Conservation (phyloP, 2,113 vertebrate species). For the Aegithalos caudatus region DNA sequence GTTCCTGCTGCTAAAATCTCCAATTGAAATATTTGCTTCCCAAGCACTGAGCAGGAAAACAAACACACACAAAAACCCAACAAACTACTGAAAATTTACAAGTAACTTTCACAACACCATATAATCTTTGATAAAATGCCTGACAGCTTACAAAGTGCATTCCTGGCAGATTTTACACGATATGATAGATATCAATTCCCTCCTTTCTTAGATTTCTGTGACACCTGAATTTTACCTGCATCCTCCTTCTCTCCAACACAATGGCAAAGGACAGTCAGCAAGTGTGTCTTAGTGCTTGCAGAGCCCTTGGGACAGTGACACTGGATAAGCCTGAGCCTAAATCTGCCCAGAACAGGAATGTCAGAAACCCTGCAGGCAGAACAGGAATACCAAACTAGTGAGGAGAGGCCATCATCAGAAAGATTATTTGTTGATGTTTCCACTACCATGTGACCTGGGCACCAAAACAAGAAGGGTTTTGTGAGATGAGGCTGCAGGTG, state of each 20-base stretch:
- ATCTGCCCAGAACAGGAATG: background rate
- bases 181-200: background rate
- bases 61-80: background rate
- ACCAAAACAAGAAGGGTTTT: background rate
- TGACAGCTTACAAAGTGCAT: background rate
- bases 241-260: background rate
- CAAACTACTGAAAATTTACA: background rate
- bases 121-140: background rate
- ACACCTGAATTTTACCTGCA: background rate
- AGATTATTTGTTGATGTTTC: background rate
- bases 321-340: background rate
- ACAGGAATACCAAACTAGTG: background rate
- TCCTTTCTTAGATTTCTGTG: background rate
- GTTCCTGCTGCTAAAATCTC: background rate
- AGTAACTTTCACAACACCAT: background rate
- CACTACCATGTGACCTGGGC: rapidly evolving
- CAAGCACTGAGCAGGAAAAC: background rate
- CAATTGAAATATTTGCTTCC: background rate
- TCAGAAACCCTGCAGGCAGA: background rate
- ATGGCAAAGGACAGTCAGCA: background rate
- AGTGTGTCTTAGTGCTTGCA: background rate
- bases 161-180: background rate
- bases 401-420: background rate
- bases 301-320: background rate
- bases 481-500: background rate